Evolutionary conservation across 2,888 invertebrate genomes (phyloP).

Genomic region (Drosophila merina): DNA sequence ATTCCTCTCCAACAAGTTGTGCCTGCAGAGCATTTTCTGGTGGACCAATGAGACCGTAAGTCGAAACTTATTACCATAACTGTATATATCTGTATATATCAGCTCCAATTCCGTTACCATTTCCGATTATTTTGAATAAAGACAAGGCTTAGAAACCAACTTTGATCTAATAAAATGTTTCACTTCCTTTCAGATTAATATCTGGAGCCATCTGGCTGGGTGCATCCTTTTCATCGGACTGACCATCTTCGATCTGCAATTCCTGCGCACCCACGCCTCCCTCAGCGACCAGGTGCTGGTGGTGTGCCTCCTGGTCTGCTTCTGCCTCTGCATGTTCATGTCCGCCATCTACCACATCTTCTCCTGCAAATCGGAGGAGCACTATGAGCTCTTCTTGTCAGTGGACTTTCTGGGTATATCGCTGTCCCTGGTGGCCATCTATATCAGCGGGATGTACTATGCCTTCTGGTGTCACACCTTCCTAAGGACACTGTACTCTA

Average conservation of each 20-base stretch:
- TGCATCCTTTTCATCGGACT: slow-evolving; percentile 92
- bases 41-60: slow-evolving; percentile 96
- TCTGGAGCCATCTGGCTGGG: slow-evolving; percentile 97
- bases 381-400: slow-evolving; percentile 93
- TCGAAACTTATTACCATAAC: background rate
- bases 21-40: slow-evolving; percentile 96
- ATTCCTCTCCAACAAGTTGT: slow-evolving; percentile 91
- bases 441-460: slow-evolving; percentile 97
- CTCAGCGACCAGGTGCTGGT: slow-evolving; percentile 93
- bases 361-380: slow-evolving; percentile 94
- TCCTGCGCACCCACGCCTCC: slow-evolving; percentile 91
- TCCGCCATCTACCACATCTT: slow-evolving; percentile 97
- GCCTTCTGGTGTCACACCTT: slow-evolving; percentile 97
- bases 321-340: slow-evolving; percentile 96
- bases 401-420: slow-evolving; percentile 97
- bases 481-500: slow-evolving; percentile 92
- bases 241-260: slow-evolving; percentile 92
- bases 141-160: no score
- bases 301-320: slow-evolving; percentile 92
- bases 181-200: slow-evolving; percentile 88
- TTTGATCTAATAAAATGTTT: background rate
- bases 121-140: background rate
- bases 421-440: slow-evolving; percentile 95
- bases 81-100: background rate
- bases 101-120: background rate